phyloP scores from a whole-genome alignment of 1,140 invertebrate species.

The Lanistes nyassanus region DNA sequence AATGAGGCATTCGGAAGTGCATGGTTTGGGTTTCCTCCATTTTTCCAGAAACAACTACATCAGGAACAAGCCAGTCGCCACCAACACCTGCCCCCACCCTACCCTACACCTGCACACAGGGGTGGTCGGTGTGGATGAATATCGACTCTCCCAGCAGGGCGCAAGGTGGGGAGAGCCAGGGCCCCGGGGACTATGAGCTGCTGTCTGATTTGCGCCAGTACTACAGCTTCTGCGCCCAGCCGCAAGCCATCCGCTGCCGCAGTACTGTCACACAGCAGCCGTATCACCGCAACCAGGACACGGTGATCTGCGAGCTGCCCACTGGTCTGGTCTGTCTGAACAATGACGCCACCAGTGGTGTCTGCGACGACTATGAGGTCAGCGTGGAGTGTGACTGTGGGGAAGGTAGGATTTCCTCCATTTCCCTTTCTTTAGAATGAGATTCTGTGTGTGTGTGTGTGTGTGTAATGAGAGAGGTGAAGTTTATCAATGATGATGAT shows the following conservation, averaged over 20 bases:
- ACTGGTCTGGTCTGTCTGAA: slow-evolving; percentile 37
- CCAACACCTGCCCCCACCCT: slow-evolving; percentile 16
- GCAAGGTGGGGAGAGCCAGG: slow-evolving; percentile 35
- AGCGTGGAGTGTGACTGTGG: slow-evolving; percentile 61
- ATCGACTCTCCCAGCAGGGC: slow-evolving; percentile 36
- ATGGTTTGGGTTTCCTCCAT: no score
- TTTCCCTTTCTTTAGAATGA: background rate
- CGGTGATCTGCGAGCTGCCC: slow-evolving; percentile 41
- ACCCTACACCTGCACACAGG: slow-evolving; percentile 39
- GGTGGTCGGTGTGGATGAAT: slow-evolving; percentile 59
- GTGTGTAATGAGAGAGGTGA: background rate
- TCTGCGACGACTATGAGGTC: slow-evolving; percentile 64
- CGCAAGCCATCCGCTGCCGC: slow-evolving; percentile 80
- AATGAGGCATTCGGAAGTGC: no score
- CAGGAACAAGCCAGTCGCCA: slow-evolving; percentile 4
- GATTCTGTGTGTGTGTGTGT: background rate
- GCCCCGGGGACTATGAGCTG: slow-evolving; percentile 57
- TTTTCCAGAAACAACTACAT: background rate
- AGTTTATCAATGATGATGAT: slow-evolving; percentile 3
- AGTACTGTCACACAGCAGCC: slow-evolving; percentile 72
- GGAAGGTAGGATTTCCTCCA: background rate
- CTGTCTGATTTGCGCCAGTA: slow-evolving; percentile 41
- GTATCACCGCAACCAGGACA: slow-evolving; percentile 74
- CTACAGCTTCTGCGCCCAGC: slow-evolving; percentile 71
- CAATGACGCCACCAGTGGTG: slow-evolving; percentile 15